Percentiles rank a stretch among this genome's conserved stretches.
phyloP scores from a whole-genome alignment of 2,797 vertebrate species.

The Danio tinwini region DNA sequence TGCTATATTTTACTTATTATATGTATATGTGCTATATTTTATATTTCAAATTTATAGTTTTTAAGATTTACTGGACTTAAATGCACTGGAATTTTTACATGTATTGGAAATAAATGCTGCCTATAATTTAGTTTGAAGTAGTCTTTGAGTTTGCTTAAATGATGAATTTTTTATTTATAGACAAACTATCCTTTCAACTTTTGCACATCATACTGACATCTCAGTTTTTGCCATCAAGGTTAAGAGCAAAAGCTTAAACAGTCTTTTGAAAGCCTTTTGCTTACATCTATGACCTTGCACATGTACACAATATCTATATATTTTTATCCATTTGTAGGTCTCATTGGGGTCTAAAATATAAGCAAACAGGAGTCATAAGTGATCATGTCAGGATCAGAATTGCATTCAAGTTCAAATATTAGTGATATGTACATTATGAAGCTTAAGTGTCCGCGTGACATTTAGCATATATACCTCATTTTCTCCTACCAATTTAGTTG shows the following conservation, averaged over 20 bases:
- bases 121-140: background rate
- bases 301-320: background rate
- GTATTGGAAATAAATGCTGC: background rate
- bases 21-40: background rate
- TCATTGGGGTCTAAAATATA: background rate
- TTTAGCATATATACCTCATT: background rate
- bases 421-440: slow-evolving; percentile 33
- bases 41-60: too few relatives aligned
- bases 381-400: slow-evolving; percentile 19
- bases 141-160: background rate
- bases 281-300: slow-evolving; percentile 18
- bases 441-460: background rate
- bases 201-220: background rate
- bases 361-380: slow-evolving; percentile 10
- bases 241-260: background rate
- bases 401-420: slow-evolving; percentile 35
- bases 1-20: background rate
- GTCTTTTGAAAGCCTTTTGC: background rate
- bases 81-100: too few relatives aligned
- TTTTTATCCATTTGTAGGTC: background rate
- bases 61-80: too few relatives aligned
- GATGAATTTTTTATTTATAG: background rate
- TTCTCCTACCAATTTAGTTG: background rate
- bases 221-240: background rate
- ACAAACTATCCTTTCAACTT: background rate